A percentile compares a stretch with the other conserved stretches of the same genome.
Evolutionary conservation across 2,113 vertebrate genomes (phyloP).

Genomic region (Microtus ochrogaster): DNA sequence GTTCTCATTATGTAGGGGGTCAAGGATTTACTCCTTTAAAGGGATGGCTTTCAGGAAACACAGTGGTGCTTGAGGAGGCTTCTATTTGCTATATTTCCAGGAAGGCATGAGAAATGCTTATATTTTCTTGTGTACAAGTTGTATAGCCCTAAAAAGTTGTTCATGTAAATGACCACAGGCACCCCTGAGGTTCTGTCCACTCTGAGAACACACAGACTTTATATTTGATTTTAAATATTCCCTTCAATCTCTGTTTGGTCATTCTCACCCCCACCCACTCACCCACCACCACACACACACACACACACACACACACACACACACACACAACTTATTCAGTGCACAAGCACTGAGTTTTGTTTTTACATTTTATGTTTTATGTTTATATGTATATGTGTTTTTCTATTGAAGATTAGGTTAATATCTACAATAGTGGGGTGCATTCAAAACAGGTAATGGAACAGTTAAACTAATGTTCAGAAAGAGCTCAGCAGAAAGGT

Average conservation of each 20-base stretch:
- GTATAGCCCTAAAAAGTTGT: background rate
- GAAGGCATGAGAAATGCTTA: background rate
- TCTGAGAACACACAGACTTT: slow-evolving; percentile 36
- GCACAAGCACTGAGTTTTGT: background rate
- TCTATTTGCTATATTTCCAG: background rate
- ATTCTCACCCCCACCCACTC: background rate
- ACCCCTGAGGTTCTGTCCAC: background rate
- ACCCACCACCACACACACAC: background rate
- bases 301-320: background rate
- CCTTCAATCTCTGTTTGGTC: background rate
- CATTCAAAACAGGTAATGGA: background rate
- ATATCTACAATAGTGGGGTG: background rate
- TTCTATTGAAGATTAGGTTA: background rate
- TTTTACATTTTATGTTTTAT: background rate
- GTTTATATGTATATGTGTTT: background rate
- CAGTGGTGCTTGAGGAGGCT: background rate
- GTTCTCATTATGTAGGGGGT: background rate
- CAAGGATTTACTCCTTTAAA: background rate
- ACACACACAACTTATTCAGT: background rate
- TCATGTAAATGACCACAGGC: background rate
- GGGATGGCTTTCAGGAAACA: background rate
- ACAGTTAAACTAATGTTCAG: background rate
- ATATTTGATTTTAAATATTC: slow-evolving; percentile 25
- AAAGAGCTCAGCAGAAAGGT: background rate
- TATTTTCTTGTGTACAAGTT: slow-evolving; percentile 30